A percentile compares a stretch with the other conserved stretches of the same genome.
These are phyloP conservation scores for Cinclus cinclus DNA, from an alignment of 2,113 vertebrate species.

Conservation along the genomic window DNA sequence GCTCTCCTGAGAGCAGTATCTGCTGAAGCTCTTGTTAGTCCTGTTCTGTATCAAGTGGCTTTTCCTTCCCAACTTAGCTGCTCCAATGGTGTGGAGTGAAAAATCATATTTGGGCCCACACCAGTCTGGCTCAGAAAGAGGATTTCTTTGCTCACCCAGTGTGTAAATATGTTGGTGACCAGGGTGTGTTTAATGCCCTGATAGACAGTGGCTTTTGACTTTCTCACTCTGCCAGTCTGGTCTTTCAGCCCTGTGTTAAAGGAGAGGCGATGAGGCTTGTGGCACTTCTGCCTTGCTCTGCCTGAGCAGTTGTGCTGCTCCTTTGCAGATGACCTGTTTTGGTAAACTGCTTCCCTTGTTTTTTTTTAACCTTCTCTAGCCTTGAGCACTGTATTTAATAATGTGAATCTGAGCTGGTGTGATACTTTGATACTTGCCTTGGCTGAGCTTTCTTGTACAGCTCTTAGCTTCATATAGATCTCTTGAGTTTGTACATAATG, in stretches of 20 bases:
- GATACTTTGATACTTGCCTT: background rate
- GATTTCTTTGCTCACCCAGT: background rate
- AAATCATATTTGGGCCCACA: fast-evolving
- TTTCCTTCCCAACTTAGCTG: background rate
- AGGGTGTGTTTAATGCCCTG: background rate
- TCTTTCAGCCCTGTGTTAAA: background rate
- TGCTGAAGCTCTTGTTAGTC: background rate
- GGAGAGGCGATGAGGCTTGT: background rate
- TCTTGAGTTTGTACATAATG: background rate
- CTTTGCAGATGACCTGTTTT: background rate
- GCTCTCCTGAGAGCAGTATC: background rate
- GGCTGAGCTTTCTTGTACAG: background rate
- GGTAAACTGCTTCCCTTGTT: background rate
- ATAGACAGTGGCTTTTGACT: background rate
- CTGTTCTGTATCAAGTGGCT: background rate
- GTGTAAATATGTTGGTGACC: background rate
- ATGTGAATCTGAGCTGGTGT: background rate
- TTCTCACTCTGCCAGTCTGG: background rate
- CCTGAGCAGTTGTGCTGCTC: background rate
- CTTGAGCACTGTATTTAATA: background rate
- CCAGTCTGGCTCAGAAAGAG: background rate
- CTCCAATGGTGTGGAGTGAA: background rate
- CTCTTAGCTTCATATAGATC: background rate
- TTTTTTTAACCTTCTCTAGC: background rate
- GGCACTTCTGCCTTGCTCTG: background rate